These are phyloP conservation scores for Stenopsyche tienmushanensis DNA, from an alignment of 1,140 invertebrate species.

Conservation along the genomic window DNA sequence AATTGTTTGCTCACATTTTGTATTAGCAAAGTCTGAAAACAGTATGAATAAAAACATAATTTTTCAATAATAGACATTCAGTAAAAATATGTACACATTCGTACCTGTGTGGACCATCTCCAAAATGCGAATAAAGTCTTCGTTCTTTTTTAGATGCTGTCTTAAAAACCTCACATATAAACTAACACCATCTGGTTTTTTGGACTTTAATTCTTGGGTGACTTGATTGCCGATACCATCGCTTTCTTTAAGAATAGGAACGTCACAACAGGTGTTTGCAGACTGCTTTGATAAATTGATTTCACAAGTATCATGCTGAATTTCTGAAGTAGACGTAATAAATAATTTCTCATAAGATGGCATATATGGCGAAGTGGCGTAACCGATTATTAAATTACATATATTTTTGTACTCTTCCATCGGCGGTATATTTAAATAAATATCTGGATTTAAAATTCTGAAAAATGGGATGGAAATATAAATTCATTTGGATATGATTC, in stretches of 20 bases:
- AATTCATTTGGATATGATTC: neutral
- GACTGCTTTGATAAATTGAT: neutral
- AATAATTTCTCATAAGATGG: slow-evolving; percentile 34
- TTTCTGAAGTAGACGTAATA: slow-evolving; percentile 22
- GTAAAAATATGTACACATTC: neutral
- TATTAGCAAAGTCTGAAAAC: slow-evolving; percentile 37
- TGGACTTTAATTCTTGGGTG: slow-evolving; percentile 9
- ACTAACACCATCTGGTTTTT: slow-evolving; percentile 29
- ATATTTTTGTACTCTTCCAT: slow-evolving; percentile 34
- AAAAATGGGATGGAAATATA: neutral
- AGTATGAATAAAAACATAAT: neutral
- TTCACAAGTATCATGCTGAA: slow-evolving; percentile 31
- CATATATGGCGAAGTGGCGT: slow-evolving; percentile 40
- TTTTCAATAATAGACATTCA: neutral
- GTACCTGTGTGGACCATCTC: slow-evolving; percentile 39
- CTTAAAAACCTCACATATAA: slow-evolving; percentile 36
- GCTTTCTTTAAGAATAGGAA: slow-evolving; percentile 6
- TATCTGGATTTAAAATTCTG: slow-evolving; percentile 32
- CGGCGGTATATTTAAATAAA: slow-evolving; percentile 32
- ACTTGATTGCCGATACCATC: slow-evolving; percentile 19
- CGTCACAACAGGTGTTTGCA: neutral
- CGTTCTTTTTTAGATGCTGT: slow-evolving; percentile 34
- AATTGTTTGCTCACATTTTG: slow-evolving; percentile 32
- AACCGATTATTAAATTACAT: slow-evolving; percentile 37
- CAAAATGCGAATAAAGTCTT: slow-evolving; percentile 36